Evolutionary conservation across 2,888 invertebrate genomes (phyloP).

Genomic region (Aethes cnicana): DNA sequence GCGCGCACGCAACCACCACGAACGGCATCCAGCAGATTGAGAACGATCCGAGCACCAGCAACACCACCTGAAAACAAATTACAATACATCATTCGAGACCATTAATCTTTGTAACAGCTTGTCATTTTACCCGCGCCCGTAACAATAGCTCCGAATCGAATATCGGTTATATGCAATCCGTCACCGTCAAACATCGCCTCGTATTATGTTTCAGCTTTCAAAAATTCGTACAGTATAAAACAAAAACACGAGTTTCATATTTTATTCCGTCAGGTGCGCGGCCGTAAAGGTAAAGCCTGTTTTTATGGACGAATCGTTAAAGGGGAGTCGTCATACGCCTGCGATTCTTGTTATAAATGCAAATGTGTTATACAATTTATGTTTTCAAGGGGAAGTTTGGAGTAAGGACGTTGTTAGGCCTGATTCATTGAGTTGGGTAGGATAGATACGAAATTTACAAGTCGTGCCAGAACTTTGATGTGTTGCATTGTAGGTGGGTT

Average conservation of each 20-base stretch:
- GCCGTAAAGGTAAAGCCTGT: slow-evolving; percentile 23
- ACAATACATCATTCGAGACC: background rate
- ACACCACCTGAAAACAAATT: slow-evolving; percentile 87
- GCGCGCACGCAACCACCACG: slow-evolving; percentile 85
- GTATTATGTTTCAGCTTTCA: background rate
- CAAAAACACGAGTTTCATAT: slow-evolving; percentile 7
- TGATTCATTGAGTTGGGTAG: background rate
- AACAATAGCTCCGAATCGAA: slow-evolving; percentile 17
- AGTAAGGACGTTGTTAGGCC: background rate
- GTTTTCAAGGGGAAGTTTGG: background rate
- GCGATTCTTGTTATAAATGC: slow-evolving; percentile 15
- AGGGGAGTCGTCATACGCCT: slow-evolving; percentile 11
- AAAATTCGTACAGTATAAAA: slow-evolving; percentile 1
- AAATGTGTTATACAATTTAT: slow-evolving; percentile 19
- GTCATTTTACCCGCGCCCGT: slow-evolving; percentile 19
- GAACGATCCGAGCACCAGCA: slow-evolving; percentile 90
- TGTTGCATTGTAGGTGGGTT: no score
- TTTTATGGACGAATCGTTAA: slow-evolving; percentile 29
- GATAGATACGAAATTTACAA: background rate
- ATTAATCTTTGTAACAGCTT: slow-evolving; percentile 14
- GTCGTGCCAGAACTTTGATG: no score
- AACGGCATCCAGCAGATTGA: slow-evolving; percentile 92
- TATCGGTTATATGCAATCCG: slow-evolving; percentile 15
- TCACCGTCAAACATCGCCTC: slow-evolving; percentile 3
- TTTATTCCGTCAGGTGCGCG: slow-evolving; percentile 10